Percentiles rank a stretch among this genome's conserved stretches.
Conservation (phyloP, 2,113 vertebrate genomes). For the Charadrius vociferus region DNA sequence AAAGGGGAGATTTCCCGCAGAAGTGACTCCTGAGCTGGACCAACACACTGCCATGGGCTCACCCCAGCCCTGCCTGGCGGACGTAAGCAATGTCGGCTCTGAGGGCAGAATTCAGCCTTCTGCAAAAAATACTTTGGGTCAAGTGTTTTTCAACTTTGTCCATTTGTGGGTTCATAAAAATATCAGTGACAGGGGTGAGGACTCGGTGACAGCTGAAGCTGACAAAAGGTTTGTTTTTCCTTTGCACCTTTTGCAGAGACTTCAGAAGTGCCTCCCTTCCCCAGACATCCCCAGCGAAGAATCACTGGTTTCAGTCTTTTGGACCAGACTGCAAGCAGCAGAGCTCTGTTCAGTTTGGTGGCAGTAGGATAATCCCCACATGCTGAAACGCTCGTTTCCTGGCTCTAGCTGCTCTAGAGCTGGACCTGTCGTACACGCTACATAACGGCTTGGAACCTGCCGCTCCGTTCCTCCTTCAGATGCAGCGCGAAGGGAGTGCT, state of each 20-base stretch:
- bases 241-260: background rate
- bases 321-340: background rate
- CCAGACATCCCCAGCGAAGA: background rate
- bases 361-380: background rate
- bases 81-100: accelerated
- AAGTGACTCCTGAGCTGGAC: background rate
- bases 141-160: background rate
- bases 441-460: background rate
- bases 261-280: background rate
- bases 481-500: background rate
- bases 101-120: background rate
- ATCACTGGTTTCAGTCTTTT: background rate
- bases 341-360: background rate
- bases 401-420: background rate
- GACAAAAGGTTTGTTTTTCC: background rate
- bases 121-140: background rate
- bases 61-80: background rate
- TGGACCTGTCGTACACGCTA: background rate
- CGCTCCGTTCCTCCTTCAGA: background rate
- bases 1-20: background rate
- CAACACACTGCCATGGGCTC: accelerated
- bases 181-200: background rate
- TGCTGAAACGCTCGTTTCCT: background rate
- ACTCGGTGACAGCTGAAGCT: background rate
- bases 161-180: background rate